phyloP scores from a whole-genome alignment of 2,797 vertebrate species.

The Pterois miles region DNA sequence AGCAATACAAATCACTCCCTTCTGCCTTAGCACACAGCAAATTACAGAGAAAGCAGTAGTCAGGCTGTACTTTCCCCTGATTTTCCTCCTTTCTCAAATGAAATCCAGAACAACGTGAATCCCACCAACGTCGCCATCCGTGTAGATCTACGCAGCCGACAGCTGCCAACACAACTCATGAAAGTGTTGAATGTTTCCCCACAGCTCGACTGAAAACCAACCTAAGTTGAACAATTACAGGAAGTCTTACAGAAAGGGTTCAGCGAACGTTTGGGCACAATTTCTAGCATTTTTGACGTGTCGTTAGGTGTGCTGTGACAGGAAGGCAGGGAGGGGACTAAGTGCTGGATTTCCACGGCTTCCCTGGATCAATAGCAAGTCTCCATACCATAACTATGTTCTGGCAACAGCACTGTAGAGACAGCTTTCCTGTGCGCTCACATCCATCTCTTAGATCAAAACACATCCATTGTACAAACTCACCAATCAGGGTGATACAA shows the following conservation, averaged over 20 bases:
- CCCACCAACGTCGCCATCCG: background rate
- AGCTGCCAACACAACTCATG: background rate
- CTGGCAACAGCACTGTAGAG: background rate
- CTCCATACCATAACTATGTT: background rate
- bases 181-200: background rate
- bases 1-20: background rate
- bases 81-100: background rate
- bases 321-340: background rate
- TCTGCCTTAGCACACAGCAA: slow-evolving; percentile 29
- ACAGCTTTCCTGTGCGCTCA: background rate
- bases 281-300: slow-evolving; percentile 8
- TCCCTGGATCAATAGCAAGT: background rate
- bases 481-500: slow-evolving; percentile 28
- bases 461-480: slow-evolving; percentile 27
- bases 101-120: background rate
- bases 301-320: slow-evolving; percentile 34
- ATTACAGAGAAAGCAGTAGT: slow-evolving; percentile 1
- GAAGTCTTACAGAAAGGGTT: slow-evolving; percentile 17
- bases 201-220: background rate
- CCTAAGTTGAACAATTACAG: slow-evolving; percentile 29
- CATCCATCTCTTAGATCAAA: background rate
- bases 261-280: slow-evolving; percentile 14
- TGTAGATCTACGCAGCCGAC: background rate
- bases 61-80: slow-evolving; percentile 6
- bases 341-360: background rate